These are phyloP conservation scores for Eulimnadia texana DNA, from an alignment of 1,140 invertebrate genomes.

Conservation along the genomic window DNA sequence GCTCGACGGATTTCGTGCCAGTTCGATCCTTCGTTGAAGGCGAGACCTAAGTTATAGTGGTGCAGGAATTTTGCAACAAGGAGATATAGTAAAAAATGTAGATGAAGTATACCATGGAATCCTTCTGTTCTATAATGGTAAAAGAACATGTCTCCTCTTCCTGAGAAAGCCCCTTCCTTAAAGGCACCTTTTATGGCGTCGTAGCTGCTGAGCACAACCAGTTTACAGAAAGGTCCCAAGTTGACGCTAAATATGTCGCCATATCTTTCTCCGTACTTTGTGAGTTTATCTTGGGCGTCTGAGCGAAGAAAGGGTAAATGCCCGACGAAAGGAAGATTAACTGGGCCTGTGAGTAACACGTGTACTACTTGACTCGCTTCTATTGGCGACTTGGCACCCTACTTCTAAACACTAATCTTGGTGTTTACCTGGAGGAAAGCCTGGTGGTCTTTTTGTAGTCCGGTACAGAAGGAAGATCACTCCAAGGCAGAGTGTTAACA, in stretches of 20 bases:
- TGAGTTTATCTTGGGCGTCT: background rate
- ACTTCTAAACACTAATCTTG: no score
- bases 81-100: no score
- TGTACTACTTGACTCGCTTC: no score
- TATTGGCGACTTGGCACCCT: no score
- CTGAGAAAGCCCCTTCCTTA: slow-evolving; percentile 15
- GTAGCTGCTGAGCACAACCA: slow-evolving; percentile 9
- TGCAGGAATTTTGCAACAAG: no score
- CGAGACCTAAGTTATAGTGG: background rate
- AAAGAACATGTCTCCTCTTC: background rate
- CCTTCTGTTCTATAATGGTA: background rate
- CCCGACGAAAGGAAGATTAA: background rate
- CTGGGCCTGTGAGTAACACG: slow-evolving; percentile 2
- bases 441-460: no score
- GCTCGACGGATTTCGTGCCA: background rate
- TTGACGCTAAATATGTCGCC: slow-evolving; percentile 7
- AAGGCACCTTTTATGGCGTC: slow-evolving; percentile 12
- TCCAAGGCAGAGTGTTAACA: no score
- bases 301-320: background rate
- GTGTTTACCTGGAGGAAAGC: no score
- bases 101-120: no score
- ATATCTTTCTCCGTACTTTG: slow-evolving; percentile 11
- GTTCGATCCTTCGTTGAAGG: background rate
- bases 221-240: slow-evolving; percentile 7
- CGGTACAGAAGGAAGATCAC: no score